A percentile compares a stretch with the other conserved stretches of the same genome.
Conservation (phyloP, 2,113 vertebrate species). For the Columbina picui region DNA sequence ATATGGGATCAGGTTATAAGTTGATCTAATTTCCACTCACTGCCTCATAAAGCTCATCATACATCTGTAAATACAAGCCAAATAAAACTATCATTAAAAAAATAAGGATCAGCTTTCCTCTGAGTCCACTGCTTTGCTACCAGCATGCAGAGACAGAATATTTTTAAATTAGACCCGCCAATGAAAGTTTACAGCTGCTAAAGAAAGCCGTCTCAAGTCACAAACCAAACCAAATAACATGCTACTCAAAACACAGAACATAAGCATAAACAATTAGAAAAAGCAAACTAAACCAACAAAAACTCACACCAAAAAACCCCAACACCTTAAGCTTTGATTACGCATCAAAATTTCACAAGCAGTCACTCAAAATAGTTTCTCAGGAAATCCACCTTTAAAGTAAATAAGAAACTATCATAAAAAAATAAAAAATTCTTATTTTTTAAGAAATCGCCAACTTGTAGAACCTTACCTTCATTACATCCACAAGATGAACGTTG, state of each 20-base stretch:
- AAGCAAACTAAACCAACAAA: background rate
- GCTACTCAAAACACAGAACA: background rate
- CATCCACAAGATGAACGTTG: background rate
- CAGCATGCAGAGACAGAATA: background rate
- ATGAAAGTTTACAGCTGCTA: background rate
- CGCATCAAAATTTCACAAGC: background rate
- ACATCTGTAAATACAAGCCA: background rate
- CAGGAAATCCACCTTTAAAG: background rate
- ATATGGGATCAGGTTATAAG: background rate
- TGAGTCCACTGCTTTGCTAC: background rate
- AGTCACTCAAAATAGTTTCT: background rate
- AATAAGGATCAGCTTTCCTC: background rate
- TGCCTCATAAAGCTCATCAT: background rate
- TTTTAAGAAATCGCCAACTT: background rate
- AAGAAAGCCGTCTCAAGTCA: background rate
- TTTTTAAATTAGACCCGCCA: background rate
- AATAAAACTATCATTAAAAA: background rate
- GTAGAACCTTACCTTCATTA: background rate
- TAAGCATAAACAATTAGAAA: background rate
- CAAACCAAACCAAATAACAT: background rate
- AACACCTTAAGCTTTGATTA: background rate
- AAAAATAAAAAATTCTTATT: background rate
- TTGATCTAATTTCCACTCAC: background rate
- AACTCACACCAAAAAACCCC: background rate
- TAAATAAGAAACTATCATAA: background rate